Evolutionary conservation across 2,113 vertebrate genomes (phyloP).

Genomic region (Vireo altiloquus): DNA sequence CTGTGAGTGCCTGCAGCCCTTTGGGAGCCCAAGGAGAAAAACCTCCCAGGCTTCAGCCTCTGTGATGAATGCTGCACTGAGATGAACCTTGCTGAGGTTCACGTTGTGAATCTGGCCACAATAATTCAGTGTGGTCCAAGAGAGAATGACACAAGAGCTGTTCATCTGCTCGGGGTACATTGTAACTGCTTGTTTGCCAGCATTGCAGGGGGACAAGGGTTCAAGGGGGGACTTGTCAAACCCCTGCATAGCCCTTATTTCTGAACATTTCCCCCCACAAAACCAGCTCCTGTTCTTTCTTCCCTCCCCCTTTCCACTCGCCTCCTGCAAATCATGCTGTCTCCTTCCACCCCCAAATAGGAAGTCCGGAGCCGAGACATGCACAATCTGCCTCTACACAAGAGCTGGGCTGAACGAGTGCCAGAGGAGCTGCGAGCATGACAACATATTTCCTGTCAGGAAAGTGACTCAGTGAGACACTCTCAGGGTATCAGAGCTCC

Average conservation of each 20-base stretch:
- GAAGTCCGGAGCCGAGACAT: constrained; percentile 59
- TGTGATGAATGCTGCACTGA: accelerated
- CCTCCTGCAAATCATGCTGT: constrained; percentile 27
- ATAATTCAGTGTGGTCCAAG: background rate
- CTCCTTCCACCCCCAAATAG: constrained; percentile 58
- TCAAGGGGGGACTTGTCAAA: background rate
- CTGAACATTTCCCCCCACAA: background rate
- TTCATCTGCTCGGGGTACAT: background rate
- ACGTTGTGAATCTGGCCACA: background rate
- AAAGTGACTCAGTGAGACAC: constrained; percentile 66
- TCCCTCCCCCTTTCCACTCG: background rate
- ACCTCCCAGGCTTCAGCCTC: background rate
- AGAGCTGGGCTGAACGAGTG: constrained; percentile 59
- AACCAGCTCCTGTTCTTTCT: background rate
- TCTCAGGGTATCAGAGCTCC: constrained; percentile 62
- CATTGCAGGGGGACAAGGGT: background rate
- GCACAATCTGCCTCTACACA: constrained; percentile 77
- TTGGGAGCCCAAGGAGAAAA: background rate
- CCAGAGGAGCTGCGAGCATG: constrained; percentile 66
- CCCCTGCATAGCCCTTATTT: background rate
- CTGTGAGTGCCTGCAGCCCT: background rate
- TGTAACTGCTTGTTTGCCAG: background rate
- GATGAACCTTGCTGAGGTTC: background rate
- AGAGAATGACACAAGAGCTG: background rate
- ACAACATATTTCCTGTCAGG: constrained; percentile 75